Conservation (phyloP, 92 coral and sea anemone genomes). For the Heliopora coerulea region DNA sequence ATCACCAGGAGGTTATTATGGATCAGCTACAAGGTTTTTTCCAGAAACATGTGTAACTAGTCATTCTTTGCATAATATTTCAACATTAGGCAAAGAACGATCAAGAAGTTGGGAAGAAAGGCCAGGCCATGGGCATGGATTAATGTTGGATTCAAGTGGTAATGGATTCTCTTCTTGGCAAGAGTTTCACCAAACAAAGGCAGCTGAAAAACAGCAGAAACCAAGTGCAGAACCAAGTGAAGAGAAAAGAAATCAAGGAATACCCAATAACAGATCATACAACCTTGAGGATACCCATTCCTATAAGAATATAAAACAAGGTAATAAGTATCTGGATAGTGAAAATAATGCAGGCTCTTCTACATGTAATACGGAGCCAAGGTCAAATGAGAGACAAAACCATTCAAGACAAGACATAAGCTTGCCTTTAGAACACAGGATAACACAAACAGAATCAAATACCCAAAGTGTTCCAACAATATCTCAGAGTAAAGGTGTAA, state of each 20-base stretch:
- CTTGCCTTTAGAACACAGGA: slow-evolving; percentile 10
- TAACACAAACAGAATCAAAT: slow-evolving; percentile 12
- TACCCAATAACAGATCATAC: slow-evolving; percentile 16
- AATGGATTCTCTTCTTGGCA: slow-evolving; percentile 44
- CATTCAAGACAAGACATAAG: slow-evolving; percentile 22
- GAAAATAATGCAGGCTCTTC: slow-evolving; percentile 3
- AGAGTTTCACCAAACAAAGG: slow-evolving; percentile 32
- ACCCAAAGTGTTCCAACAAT: neutral
- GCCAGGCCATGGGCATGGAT: slow-evolving; percentile 28
- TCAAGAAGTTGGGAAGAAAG: slow-evolving; percentile 39
- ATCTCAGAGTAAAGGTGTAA: neutral
- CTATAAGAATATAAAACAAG: slow-evolving; percentile 19
- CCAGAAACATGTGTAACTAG: slow-evolving; percentile 24
- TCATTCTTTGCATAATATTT: slow-evolving; percentile 31
- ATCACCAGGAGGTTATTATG: slow-evolving; percentile 33
- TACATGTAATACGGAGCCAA: slow-evolving; percentile 2
- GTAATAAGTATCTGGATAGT: slow-evolving; percentile 15
- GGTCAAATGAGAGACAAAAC: slow-evolving; percentile 28
- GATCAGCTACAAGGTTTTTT: slow-evolving; percentile 23
- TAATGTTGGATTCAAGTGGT: slow-evolving; percentile 41
- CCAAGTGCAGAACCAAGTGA: slow-evolving; percentile 10
- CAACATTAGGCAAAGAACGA: slow-evolving; percentile 34
- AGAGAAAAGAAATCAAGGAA: slow-evolving; percentile 15
- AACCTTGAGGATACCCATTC: slow-evolving; percentile 15
- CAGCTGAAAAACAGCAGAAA: slow-evolving; percentile 25